Base-by-base conservation (phyloP, 2,797 vertebrate species). In the Lutjanus campechanus region DNA sequence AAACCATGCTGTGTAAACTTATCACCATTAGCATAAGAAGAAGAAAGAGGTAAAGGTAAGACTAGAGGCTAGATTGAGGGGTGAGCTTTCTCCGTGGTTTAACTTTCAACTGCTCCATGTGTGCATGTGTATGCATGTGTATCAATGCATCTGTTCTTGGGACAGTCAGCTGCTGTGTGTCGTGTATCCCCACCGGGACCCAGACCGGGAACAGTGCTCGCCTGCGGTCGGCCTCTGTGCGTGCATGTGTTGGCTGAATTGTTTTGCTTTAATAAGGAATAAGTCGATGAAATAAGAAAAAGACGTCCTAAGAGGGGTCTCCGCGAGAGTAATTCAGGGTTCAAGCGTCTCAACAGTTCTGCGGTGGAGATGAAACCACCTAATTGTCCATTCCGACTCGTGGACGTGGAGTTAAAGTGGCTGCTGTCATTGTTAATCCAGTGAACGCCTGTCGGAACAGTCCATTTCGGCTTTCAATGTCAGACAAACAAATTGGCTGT, bases 371-470 rank as follows among this genome's bases (percentile, higher is more conserved):
- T 60, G n/a, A 69, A 65, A 65, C 25, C 62, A 68, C 53, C 55
- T 79, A 53, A 83, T 78, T 81, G 75, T 88, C 79, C 75, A 63
- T 80, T 85, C 74, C 20, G 63, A 85, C 79, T 82, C 25, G 68
- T 76, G 77, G 72, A 80, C 77, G 80, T 66, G 47, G 81, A 88
- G 76, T 79, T 82, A 85, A 76, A 88, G 79, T 43, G 53, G 68
- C 83, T 79, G 85, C 75, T 86, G 88, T 89, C 79, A 76, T 67
- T 74, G 84, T 80, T 90, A 88, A 91, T 87, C 82, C 78, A 51
- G 76, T 77, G 64, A 85, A 86, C 81, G 85, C 67, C 83, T 81
- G 81, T 86, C 80, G 74, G 65, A 70, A 29, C 44, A 40, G 71
- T 77, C 79, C 78, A 78, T 87, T 88, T 80, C 63, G 74, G 65